Evolutionary conservation across 2,797 vertebrate genomes (phyloP), one percentile per base, ranked within the genome.

Genomic region (Melanotaenia maccullochi): DNA sequence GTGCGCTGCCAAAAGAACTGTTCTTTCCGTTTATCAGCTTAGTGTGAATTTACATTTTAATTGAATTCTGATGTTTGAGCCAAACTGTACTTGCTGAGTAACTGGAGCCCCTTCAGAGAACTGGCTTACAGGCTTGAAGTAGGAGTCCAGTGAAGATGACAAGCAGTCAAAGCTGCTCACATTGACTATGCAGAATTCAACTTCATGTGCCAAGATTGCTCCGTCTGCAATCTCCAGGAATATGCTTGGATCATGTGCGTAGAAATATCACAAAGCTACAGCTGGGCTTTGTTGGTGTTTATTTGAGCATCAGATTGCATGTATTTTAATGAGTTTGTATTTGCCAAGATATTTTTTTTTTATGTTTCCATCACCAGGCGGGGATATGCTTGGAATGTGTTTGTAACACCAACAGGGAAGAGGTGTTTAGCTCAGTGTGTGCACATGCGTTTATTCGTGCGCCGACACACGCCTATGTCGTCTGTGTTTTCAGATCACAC

Each of bases 31-130:
- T 89, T 90, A 92, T 92, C 90, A 84, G 87, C 88, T 90, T 87
- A 83, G 83, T 12, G 32, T 67, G 71, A 90, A 92, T 93, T 93
- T 92, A 87, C 92, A 91, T 93, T 93, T 93, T 90, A 93, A 94
- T 93, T 92, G 89, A 93, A 92, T 93, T 82, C 75, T 72, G 83
- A 85, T 84, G 85, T 87, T 83, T 79, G 75, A 83, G 86, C 79
- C 83, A 82, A 85, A 83, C 84, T 81, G 66, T 76, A 80, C 82
- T 78, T 83, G 81, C 85, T 81, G 75, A 84, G 81, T 82, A 79
- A 88, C 79, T 85, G 75, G 86, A 83, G 81, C 71, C 65, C 73
- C 76, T 78, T 83, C 73, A 87, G 70, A 84, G 75, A 65, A 82
- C 71, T 64, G 60, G 68, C 79, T 82, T 73, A 80, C 62, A 68